Evolutionary conservation across 2,113 vertebrate species (phyloP), one percentile per base, ranked within the genome.

Genomic region (Glaucidium brasilianum): DNA sequence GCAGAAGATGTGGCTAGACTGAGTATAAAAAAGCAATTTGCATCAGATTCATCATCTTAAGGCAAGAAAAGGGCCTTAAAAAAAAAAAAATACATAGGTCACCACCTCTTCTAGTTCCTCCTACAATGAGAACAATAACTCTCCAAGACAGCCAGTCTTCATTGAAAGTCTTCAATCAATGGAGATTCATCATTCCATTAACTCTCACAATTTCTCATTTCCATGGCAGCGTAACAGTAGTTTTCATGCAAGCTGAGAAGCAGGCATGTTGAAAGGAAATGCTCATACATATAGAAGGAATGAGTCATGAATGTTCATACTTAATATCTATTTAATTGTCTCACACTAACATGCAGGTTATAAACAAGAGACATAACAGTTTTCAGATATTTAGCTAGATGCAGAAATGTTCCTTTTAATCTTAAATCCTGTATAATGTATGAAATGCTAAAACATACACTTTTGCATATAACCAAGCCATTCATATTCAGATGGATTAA

Each of bases 141-240:
- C 93, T 90, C 66, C 56, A 75, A 90, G 86, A 81, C 82, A 96
- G 66, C 11, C 88, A 93, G 75, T 66, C 52, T 79, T 92, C 88
- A 94, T 29, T 94, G 95, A 95, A 97, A 96, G 84, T 93, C 83
- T 79, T 87, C 85, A 89, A 90, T 67, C 53, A 67, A 80, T 34
- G 60, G 89, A 85, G 55, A 90, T 85, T 96, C 76, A 90, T 91
- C 77, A 95, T 95, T 62, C 89, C 67, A 94, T 96, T 96, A 96
- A 95, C 85, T 95, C 81, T 81, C 39, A 93, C 80, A 58, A 85
- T 95, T 95, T 91, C 94, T 95, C 85, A 96, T 95, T 96, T 94
- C 67, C 52, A 22, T 85, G 93, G 91, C 92, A 96, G 91, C 2
- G 3, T 84, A 96, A 90, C 73, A 64, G 89, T 69, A 90, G 87